These are phyloP conservation scores for Nylanderia fulva DNA, from an alignment of 1,140 invertebrate genomes.

Conservation along the genomic window DNA sequence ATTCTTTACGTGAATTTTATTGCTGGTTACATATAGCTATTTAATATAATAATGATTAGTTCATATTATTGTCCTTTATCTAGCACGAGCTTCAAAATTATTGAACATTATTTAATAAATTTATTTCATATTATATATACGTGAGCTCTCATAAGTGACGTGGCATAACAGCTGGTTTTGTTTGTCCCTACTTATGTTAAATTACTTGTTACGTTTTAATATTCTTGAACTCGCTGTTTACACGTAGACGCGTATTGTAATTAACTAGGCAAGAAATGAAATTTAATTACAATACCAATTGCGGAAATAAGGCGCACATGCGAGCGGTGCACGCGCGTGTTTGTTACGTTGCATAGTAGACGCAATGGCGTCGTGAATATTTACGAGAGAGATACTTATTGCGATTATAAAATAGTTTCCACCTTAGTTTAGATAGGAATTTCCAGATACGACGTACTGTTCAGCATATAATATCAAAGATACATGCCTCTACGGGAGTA, in stretches of 20 bases:
- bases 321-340: neutral
- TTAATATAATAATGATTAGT: neutral
- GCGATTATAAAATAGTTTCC: conserved; percentile 19
- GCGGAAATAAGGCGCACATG: conserved; percentile 19
- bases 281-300: neutral
- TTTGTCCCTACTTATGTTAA: neutral
- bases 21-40: neutral
- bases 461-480: conserved; percentile 27
- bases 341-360: conserved; percentile 4
- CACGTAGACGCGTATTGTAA: neutral
- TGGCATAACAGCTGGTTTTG: neutral
- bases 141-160: neutral
- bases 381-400: conserved; percentile 49
- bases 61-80: neutral
- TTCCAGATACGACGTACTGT: conserved; percentile 1
- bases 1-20: neutral
- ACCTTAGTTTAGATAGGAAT: conserved; percentile 43
- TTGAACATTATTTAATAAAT: neutral
- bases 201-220: conserved; percentile 4
- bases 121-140: neutral
- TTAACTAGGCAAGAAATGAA: conserved; percentile 1
- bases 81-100: neutral
- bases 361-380: neutral
- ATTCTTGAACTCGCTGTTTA: neutral
- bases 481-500: too few relatives aligned